Conservation (phyloP, 2,888 invertebrate genomes). For the Aleiodes testaceus region DNA sequence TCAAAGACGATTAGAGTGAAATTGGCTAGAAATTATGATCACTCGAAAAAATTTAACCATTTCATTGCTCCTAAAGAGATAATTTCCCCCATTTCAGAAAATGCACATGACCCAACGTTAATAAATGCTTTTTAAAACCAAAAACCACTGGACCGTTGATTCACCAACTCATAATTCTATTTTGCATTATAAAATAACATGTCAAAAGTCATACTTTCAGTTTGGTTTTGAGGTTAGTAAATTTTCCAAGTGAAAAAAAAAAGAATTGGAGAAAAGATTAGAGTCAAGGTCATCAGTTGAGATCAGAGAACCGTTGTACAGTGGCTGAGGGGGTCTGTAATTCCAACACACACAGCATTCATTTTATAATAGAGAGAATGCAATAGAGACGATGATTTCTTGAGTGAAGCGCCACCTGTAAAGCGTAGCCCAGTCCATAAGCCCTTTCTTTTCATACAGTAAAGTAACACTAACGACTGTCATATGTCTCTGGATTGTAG, state of each 20-base stretch:
- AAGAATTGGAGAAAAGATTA: background rate
- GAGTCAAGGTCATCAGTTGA: slow-evolving; percentile 22
- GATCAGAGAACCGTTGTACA: slow-evolving; percentile 26
- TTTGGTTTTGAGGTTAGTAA: background rate
- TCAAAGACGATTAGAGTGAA: too few species aligned
- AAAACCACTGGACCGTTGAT: too few species aligned
- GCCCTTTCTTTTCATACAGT: slow-evolving; percentile 6
- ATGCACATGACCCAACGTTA: too few species aligned
- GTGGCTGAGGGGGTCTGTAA: background rate
- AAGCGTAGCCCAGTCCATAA: slow-evolving; percentile 16
- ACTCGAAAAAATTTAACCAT: too few species aligned
- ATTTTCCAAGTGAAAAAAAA: background rate
- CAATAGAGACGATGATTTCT: slow-evolving; percentile 10
- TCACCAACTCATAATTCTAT: too few species aligned
- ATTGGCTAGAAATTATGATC: too few species aligned
- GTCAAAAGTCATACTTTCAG: too few species aligned
- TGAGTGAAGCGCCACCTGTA: slow-evolving; percentile 31
- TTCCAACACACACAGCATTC: background rate
- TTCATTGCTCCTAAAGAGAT: too few species aligned
- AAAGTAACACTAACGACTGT: slow-evolving; percentile 38
- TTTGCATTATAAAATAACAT: too few species aligned
- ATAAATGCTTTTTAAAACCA: too few species aligned
- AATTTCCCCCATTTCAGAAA: too few species aligned
- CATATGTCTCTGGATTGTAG: slow-evolving; percentile 29
- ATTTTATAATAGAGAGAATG: too few species aligned